These are phyloP conservation scores for Plutella xylostella DNA, from an alignment of 2,888 invertebrate genomes.

Conservation along the genomic window DNA sequence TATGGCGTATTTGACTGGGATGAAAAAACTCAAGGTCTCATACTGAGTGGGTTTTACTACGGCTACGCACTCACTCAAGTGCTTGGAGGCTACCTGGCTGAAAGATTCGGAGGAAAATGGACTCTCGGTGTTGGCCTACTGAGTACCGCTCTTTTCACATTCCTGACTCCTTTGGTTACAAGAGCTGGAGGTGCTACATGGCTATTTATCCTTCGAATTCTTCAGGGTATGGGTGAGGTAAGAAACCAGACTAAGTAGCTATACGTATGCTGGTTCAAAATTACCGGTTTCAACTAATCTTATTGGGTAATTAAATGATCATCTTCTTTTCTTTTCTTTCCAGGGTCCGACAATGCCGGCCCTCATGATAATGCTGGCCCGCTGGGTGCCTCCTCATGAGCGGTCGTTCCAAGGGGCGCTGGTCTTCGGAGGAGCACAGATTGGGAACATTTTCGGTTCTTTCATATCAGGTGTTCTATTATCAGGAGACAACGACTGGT, in stretches of 20 bases:
- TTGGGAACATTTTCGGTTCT: conserved; percentile 68
- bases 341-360: conserved; percentile 82
- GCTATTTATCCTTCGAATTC: conserved; percentile 69
- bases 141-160: conserved; percentile 83
- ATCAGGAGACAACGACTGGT: conserved; percentile 62
- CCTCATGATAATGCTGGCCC: conserved; percentile 71
- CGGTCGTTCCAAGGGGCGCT: conserved; percentile 69
- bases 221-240: conserved; percentile 86
- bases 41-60: conserved; percentile 86
- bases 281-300: too few relatives aligned
- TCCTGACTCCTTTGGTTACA: conserved; percentile 82
- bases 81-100: conserved; percentile 85
- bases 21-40: conserved; percentile 77
- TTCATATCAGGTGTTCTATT: conserved; percentile 64
- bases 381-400: conserved; percentile 73
- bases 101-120: conserved; percentile 88
- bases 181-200: conserved; percentile 58
- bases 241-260: conserved; percentile 9
- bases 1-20: conserved; percentile 73
- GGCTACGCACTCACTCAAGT: conserved; percentile 87
- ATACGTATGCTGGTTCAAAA: too few relatives aligned
- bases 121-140: conserved; percentile 85
- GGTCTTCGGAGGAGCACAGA: conserved; percentile 71
- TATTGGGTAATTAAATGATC: too few relatives aligned
- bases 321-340: conserved; percentile 16